These are phyloP conservation scores for Xanthorhoe designata DNA, from an alignment of 2,888 invertebrate genomes.

Conservation along the genomic window DNA sequence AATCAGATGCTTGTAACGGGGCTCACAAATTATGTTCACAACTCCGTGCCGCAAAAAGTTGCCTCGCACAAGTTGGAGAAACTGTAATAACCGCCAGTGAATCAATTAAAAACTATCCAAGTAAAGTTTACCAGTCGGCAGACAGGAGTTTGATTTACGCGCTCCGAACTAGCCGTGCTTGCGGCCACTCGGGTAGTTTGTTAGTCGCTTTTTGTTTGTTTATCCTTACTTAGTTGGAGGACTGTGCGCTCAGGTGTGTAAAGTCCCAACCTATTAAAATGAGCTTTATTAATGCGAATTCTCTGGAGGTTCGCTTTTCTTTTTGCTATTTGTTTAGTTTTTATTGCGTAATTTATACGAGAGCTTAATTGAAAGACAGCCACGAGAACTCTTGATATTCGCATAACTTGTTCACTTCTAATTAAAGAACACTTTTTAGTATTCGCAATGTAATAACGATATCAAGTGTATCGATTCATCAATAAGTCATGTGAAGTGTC, in stretches of 20 bases:
- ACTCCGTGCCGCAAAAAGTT: conserved; percentile 31
- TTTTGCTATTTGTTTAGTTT: conserved; percentile 19
- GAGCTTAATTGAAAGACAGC: conserved; percentile 10
- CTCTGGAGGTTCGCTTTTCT: conserved; percentile 18
- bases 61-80: conserved; percentile 35
- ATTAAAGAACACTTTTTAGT: conserved; percentile 5
- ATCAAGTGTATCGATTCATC: conserved; percentile 15
- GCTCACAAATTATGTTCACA: conserved; percentile 18
- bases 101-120: conserved; percentile 68
- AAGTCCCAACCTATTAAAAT: conserved; percentile 30
- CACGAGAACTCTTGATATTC: background rate
- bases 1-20: conserved; percentile 26
- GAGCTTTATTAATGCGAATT: conserved; percentile 29
- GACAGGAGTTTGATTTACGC: conserved; percentile 61
- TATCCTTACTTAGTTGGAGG: conserved; percentile 34
- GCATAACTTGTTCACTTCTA: conserved; percentile 8
- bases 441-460: conserved; percentile 1
- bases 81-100: conserved; percentile 42
- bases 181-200: conserved; percentile 43
- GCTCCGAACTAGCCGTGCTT: conserved; percentile 49
- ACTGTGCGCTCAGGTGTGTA: conserved; percentile 35
- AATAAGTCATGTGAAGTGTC: conserved; percentile 16
- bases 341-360: conserved; percentile 11
- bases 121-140: conserved; percentile 55
- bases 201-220: conserved; percentile 47